Conservation (phyloP, 2,113 vertebrate species). For the Elephantulus edwardii region DNA sequence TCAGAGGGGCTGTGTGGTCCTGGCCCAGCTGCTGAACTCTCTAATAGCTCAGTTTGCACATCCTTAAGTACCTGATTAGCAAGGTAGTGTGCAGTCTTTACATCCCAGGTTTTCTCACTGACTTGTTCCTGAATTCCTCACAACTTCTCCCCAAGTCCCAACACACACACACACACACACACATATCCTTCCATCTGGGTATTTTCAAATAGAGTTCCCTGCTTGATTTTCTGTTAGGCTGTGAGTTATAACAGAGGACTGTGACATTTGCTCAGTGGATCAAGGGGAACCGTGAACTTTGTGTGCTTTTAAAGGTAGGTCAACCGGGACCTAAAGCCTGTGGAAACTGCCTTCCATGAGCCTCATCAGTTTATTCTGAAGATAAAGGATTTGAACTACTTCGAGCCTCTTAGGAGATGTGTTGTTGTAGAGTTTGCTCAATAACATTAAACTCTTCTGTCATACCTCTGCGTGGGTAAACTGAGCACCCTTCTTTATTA, state of each 20-base stretch:
- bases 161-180: neutral
- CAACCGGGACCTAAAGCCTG: constrained; percentile 43
- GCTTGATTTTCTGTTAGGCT: constrained; percentile 41
- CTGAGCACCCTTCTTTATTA: constrained; percentile 48
- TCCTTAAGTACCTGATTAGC: neutral
- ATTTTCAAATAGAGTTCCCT: constrained; percentile 59
- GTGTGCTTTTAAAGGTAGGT: constrained; percentile 67
- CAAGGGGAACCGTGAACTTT: constrained; percentile 73
- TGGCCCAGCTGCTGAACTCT: neutral
- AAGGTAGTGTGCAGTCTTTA: neutral
- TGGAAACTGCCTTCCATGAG: constrained; percentile 43
- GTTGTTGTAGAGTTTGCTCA: constrained; percentile 59
- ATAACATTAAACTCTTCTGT: constrained; percentile 59
- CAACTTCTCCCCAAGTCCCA: neutral
- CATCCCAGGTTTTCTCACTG: neutral
- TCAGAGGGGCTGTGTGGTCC: neutral
- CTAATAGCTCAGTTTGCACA: neutral
- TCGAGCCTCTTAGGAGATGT: constrained; percentile 26
- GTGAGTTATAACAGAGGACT: constrained; percentile 42
- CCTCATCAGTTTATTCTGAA: constrained; percentile 68
- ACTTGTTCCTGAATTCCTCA: neutral
- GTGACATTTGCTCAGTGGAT: constrained; percentile 75
- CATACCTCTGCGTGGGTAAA: constrained; percentile 65
- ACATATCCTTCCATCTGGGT: constrained; percentile 30
- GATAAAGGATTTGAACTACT: constrained; percentile 49